A percentile compares a stretch with the other conserved stretches of the same genome.
Conservation (phyloP, 2,797 vertebrate genomes). For the Sebastes trivittatus region DNA sequence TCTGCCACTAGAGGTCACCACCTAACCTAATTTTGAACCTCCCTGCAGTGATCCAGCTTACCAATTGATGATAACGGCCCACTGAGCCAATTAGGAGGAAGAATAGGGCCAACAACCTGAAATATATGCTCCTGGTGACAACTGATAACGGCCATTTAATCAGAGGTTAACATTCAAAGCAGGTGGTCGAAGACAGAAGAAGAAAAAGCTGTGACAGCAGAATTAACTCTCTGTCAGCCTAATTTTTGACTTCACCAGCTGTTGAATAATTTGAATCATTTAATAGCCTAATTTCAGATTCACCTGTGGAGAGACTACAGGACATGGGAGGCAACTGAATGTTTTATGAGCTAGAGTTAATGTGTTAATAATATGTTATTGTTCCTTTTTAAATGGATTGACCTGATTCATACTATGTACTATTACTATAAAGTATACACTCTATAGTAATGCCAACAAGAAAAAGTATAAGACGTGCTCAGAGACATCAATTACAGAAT, state of each 20-base stretch:
- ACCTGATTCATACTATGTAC: neutral
- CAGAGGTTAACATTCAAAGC: neutral
- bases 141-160: neutral
- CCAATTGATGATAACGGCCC: neutral
- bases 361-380: neutral
- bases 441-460: too few relatives aligned
- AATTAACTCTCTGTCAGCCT: neutral
- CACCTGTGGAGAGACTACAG: neutral
- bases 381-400: neutral
- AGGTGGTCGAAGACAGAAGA: neutral
- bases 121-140: neutral
- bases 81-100: neutral
- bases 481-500: neutral
- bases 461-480: neutral
- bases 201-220: neutral
- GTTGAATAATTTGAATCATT: neutral
- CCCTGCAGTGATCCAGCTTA: neutral
- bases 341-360: neutral
- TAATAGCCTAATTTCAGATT: neutral
- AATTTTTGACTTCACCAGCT: neutral
- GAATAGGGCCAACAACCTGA: neutral
- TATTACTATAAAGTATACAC: neutral
- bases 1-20: neutral
- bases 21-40: neutral
- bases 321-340: neutral